Base-by-base conservation (phyloP, 2,888 invertebrate genomes). In the Cheilosia grossa region DNA sequence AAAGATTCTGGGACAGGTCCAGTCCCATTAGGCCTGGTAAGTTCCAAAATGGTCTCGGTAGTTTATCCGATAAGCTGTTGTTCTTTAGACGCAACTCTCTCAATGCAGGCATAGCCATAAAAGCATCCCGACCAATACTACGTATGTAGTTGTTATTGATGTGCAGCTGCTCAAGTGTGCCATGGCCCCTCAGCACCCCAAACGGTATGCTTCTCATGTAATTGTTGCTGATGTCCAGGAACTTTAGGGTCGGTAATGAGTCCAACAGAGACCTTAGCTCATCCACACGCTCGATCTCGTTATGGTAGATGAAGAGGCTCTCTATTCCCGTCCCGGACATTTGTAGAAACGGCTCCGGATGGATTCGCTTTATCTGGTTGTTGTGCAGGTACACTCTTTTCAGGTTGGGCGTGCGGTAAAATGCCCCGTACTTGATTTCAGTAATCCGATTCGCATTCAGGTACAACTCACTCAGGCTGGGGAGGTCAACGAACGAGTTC, bases 1-100 rank as follows among this genome's bases (percentile, higher is more conserved):
- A 95, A 85, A 94, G 94, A 89, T 97, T 97, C 77, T 93, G 93
- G 0, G 97, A 95, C 44, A 97, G 92, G 92, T 97, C 97, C 74
- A 98, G 91, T 0, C 97, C 97, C 93, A 97, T 97, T 4, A 97
- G 92, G 7, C 95, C 95, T 0, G 97, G 97, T 54, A 97, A 92
- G 92, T 97, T 96, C 97, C 97, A 97, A 89, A 96, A 95, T 0
- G 97, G 97, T 61, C 95, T 94, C 85, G 95, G 95, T 56, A 95
- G 92, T 64, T 95, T 93, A 89, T 96, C 95, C 1, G 94, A 94
- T 33, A 98, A 91, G 2, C 97, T 97, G 90, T 98, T 98, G 89
- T 97, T 97, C 87, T 95, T 94, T 79, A 98, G 92, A 88, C 97
- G 94, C 42, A 98, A 92, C 89, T 97, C 97, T 87, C 97, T 93